Conservation (phyloP, 2,113 vertebrate genomes). For the Epinephelus cyanopodus region DNA sequence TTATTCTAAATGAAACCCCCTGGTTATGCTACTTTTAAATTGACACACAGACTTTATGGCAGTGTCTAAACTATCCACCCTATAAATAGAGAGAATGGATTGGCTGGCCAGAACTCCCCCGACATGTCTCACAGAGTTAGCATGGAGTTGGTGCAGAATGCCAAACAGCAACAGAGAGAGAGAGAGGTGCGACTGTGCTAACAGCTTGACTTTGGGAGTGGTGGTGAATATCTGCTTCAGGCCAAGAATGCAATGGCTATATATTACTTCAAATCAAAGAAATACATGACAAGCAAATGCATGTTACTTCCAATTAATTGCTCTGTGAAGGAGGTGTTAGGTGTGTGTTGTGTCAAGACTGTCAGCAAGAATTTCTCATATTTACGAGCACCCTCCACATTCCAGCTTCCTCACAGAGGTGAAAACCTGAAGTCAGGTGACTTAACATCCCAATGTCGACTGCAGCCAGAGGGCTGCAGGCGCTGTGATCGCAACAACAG, state of each 20-base stretch:
- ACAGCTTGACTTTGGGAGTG: background rate
- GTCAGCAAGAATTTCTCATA: slow-evolving; percentile 36
- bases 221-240: background rate
- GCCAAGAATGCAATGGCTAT: background rate
- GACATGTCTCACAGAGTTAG: slow-evolving; percentile 3
- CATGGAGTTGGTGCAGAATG: background rate
- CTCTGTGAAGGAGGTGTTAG: background rate
- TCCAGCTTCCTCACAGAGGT: slow-evolving; percentile 26
- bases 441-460: slow-evolving; percentile 24
- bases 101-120: background rate
- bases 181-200: background rate
- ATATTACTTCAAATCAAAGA: background rate
- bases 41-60: background rate
- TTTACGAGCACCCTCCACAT: slow-evolving; percentile 14
- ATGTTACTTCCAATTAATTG: background rate
- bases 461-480: background rate
- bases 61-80: background rate
- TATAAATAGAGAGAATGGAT: background rate
- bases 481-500: background rate
- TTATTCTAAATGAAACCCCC: background rate
- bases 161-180: background rate
- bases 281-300: background rate
- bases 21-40: background rate
- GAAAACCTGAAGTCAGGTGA: slow-evolving; percentile 38
- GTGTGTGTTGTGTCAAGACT: background rate